Conservation (phyloP, 2,888 invertebrate genomes). For the Hypena proboscidalis region DNA sequence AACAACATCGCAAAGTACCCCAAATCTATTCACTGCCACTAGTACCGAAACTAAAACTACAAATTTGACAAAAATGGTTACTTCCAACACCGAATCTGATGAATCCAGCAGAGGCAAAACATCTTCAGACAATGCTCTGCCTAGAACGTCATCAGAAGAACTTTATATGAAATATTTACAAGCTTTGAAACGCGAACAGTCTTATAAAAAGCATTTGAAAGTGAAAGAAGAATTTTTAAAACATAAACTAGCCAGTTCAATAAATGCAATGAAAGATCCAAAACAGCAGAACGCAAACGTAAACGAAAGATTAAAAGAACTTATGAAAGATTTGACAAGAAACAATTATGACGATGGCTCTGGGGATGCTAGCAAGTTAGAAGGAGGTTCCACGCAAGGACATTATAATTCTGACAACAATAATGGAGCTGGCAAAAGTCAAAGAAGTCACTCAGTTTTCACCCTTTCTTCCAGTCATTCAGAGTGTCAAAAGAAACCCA, state of each 20-base stretch:
- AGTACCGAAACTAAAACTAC: constrained; percentile 53
- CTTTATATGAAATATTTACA: constrained; percentile 73
- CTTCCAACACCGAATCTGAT: constrained; percentile 70
- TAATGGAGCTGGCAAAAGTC: constrained; percentile 47
- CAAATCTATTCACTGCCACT: constrained; percentile 65
- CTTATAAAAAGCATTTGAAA: constrained; percentile 69
- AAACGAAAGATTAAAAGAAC: constrained; percentile 62
- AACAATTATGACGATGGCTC: constrained; percentile 79
- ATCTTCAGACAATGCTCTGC: constrained; percentile 59
- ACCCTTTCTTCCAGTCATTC: constrained; percentile 74
- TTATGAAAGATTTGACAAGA: constrained; percentile 75
- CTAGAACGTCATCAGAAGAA: constrained; percentile 73
- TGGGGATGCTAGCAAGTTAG: constrained; percentile 78
- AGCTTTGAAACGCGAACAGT: constrained; percentile 69
- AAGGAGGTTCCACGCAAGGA: constrained; percentile 61
- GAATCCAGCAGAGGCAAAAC: constrained; percentile 63
- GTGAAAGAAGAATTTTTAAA: constrained; percentile 76
- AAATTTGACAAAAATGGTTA: constrained; percentile 47
- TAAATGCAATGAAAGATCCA: constrained; percentile 55
- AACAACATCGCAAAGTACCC: constrained; percentile 77
- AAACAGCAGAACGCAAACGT: constrained; percentile 48
- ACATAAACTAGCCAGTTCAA: constrained; percentile 70
- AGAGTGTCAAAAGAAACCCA: constrained; percentile 55
- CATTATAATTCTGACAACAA: constrained; percentile 48
- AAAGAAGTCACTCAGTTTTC: constrained; percentile 76